phyloP scores from a whole-genome alignment of 1,140 invertebrate genomes.

The Rhizoglyphus robini region DNA sequence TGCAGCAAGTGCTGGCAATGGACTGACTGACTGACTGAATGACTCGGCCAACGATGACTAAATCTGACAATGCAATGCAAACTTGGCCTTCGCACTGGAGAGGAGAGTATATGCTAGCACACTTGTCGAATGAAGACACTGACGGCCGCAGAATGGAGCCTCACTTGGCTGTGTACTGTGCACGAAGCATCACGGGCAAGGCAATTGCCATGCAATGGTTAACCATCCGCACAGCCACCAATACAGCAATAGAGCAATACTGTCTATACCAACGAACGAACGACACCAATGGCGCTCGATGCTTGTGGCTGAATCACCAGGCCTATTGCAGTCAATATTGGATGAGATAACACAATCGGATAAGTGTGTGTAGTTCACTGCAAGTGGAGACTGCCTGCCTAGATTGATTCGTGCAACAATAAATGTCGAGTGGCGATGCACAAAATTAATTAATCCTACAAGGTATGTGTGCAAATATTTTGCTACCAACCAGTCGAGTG shows the following conservation, averaged over 20 bases:
- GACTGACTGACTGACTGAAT: no score
- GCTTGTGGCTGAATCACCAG: not conserved
- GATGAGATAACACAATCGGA: not conserved
- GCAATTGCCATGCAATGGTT: not conserved
- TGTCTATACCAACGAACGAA: not conserved
- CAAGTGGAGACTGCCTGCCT: not conserved
- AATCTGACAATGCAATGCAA: not conserved
- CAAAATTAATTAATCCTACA: no score
- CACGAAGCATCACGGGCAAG: not conserved
- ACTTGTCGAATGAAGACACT: no score
- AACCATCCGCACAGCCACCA: not conserved
- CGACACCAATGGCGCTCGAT: not conserved
- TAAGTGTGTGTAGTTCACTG: not conserved
- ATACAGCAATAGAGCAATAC: not conserved
- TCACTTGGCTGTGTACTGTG: not conserved
- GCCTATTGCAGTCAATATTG: not conserved
- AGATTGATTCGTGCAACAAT: no score
- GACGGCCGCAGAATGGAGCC: no score
- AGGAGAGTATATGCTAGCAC: not conserved
- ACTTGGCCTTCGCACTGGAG: not conserved
- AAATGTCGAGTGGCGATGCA: no score
- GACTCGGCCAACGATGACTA: no score
- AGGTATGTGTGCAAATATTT: no score
- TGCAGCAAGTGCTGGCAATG: not conserved
- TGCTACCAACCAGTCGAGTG: no score